Evolutionary conservation across 1,140 invertebrate species (phyloP).

Genomic region (Caerostris darwini): DNA sequence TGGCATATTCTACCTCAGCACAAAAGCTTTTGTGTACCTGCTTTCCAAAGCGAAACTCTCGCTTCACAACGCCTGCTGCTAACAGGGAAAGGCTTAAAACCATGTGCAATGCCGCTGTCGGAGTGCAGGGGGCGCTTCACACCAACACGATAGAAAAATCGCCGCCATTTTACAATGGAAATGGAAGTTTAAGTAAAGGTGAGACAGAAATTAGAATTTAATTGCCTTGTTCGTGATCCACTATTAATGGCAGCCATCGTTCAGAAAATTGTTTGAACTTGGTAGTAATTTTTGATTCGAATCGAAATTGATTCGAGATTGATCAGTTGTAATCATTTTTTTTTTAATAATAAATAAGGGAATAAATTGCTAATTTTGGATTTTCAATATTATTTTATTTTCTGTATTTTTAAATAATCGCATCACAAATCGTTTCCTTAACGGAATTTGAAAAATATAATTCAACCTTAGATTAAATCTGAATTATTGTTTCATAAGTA

Average conservation of each 20-base stretch:
- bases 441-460: too few species aligned
- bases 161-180: slow-evolving; percentile 27
- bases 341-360: too few species aligned
- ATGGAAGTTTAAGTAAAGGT: slow-evolving; percentile 33
- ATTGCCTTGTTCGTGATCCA: background rate
- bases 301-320: background rate
- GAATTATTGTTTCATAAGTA: too few species aligned
- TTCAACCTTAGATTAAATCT: too few species aligned
- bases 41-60: slow-evolving; percentile 34
- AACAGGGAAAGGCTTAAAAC: slow-evolving; percentile 14
- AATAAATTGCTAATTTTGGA: too few species aligned
- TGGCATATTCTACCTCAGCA: slow-evolving; percentile 24
- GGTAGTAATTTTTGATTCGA: background rate
- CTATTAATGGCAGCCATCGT: background rate
- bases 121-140: background rate
- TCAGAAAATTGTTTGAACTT: background rate
- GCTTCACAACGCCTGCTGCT: slow-evolving; percentile 7
- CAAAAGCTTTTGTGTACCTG: slow-evolving; percentile 41
- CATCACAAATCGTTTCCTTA: too few species aligned
- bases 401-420: too few species aligned
- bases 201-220: slow-evolving; percentile 1
- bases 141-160: slow-evolving; percentile 2
- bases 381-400: too few species aligned
- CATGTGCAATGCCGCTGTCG: background rate
- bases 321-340: background rate